Evolutionary conservation across 2,113 vertebrate species (phyloP).

Genomic region (Caretta caretta): DNA sequence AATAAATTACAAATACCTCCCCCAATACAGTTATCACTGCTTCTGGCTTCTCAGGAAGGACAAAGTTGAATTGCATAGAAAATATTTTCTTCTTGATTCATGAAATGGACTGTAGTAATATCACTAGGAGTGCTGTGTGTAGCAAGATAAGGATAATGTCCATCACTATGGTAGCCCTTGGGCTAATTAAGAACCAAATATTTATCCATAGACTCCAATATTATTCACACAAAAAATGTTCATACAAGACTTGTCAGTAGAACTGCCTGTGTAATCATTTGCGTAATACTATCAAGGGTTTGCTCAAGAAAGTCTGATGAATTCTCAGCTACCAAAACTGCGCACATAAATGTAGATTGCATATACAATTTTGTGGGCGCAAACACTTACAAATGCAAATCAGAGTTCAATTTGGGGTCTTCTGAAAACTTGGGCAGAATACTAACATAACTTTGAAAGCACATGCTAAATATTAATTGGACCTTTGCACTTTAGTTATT

Average conservation of each 20-base stretch:
- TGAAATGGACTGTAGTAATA: background rate
- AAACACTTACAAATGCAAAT: background rate
- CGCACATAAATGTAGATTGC: background rate
- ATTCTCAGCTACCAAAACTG: background rate
- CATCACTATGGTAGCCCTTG: background rate
- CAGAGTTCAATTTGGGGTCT: background rate
- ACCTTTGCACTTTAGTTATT: constrained; percentile 41
- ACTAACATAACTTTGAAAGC: background rate
- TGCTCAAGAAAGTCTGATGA: fast-evolving
- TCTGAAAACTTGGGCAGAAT: background rate
- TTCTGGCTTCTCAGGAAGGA: background rate
- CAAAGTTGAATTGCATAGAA: fast-evolving
- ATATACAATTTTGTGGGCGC: background rate
- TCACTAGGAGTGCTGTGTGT: fast-evolving
- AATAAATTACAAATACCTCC: too few relatives aligned
- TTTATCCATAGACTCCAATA: fast-evolving
- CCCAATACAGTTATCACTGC: background rate
- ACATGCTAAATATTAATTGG: background rate
- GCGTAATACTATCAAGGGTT: background rate
- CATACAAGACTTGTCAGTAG: background rate
- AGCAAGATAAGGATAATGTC: fast-evolving
- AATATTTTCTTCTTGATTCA: background rate
- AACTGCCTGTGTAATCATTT: fast-evolving
- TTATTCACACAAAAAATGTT: background rate
- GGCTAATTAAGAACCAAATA: background rate